Evolutionary conservation across 2,888 invertebrate genomes (phyloP).

Genomic region (Hirtodrosophila confusa): DNA sequence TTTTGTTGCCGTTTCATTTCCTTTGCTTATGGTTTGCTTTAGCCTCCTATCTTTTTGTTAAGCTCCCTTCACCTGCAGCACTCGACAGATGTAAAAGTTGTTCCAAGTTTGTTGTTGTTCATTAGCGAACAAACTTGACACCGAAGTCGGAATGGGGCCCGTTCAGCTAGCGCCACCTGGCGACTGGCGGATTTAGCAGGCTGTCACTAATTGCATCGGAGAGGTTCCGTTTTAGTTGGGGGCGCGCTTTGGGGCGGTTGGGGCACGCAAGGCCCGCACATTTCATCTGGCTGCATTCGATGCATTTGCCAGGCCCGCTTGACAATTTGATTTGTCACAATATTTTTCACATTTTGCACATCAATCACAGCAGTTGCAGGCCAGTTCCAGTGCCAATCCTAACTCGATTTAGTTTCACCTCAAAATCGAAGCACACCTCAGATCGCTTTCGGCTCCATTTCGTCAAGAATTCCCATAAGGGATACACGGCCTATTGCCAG

Average conservation of each 20-base stretch:
- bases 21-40: constrained; percentile 4
- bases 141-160: constrained; percentile 21
- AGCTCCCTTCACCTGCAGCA: background rate
- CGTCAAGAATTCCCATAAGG: no score
- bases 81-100: constrained; percentile 38
- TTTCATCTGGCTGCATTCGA: constrained; percentile 18
- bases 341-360: constrained; percentile 67
- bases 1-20: constrained; percentile 38
- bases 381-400: constrained; percentile 35
- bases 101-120: constrained; percentile 72
- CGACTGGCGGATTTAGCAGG: constrained; percentile 33
- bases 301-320: constrained; percentile 15
- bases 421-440: constrained; percentile 1
- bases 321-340: constrained; percentile 69
- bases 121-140: constrained; percentile 67
- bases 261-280: background rate
- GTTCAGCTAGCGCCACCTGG: constrained; percentile 38
- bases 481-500: no score
- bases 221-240: constrained; percentile 21
- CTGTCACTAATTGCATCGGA: constrained; percentile 56
- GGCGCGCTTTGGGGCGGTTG: no score
- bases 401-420: constrained; percentile 35
- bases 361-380: constrained; percentile 48
- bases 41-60: background rate
- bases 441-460: constrained; percentile 18